Conservation (phyloP, 2,888 invertebrate species). For the Pristionchus japonicus region DNA sequence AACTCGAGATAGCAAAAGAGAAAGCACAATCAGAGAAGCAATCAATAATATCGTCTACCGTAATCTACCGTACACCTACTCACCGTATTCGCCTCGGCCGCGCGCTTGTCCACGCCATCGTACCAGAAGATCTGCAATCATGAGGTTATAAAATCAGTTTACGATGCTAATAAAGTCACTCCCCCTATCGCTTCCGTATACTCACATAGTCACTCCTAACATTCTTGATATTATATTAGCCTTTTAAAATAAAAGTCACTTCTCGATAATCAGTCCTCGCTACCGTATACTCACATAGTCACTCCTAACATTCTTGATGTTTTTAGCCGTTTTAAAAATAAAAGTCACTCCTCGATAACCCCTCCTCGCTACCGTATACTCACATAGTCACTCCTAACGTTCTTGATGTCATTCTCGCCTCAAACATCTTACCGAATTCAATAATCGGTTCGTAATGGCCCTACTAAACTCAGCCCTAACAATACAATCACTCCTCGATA, state of each 20-base stretch:
- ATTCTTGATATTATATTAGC: too few relatives aligned
- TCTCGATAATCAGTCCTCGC: neutral
- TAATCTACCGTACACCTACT: neutral
- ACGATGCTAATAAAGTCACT: neutral
- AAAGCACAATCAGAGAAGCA: too few relatives aligned
- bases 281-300: too few relatives aligned
- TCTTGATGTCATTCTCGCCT: slow-evolving; percentile 62
- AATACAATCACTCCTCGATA: too few relatives aligned
- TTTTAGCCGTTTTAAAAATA: neutral
- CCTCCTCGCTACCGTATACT: neutral
- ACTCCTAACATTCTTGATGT: too few relatives aligned
- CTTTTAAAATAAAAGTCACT: neutral
- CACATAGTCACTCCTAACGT: slow-evolving; percentile 70
- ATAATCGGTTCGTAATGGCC: too few relatives aligned
- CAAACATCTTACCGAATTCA: too few relatives aligned
- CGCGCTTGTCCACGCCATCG: slow-evolving; percentile 64
- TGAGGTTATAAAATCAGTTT: neutral
- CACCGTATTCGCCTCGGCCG: slow-evolving; percentile 60
- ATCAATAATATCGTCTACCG: neutral
- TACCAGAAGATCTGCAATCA: slow-evolving; percentile 71
- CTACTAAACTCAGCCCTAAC: too few relatives aligned
- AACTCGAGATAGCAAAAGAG: too few relatives aligned
- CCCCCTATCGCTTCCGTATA: too few relatives aligned
- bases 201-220: too few relatives aligned
- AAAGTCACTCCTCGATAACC: neutral